These are phyloP conservation scores for Riparia riparia DNA, from an alignment of 2,113 vertebrate genomes.

Conservation along the genomic window DNA sequence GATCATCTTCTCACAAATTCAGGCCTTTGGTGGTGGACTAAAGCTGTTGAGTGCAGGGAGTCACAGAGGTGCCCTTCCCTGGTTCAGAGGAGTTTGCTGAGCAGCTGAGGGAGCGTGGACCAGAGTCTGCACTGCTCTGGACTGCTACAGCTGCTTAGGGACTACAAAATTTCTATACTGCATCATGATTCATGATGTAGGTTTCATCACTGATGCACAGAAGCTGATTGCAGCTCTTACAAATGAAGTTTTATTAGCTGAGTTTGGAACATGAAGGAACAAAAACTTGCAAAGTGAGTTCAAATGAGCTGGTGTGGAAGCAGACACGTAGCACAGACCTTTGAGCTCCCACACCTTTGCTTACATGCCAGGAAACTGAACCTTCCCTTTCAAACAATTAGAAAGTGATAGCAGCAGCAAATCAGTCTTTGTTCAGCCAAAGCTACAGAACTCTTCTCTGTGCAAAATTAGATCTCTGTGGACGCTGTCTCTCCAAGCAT, in stretches of 20 bases:
- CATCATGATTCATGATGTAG: too few relatives aligned
- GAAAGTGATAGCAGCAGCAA: not conserved
- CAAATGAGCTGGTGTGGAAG: not conserved
- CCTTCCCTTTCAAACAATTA: not conserved
- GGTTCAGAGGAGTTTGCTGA: not conserved
- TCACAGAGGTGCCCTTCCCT: not conserved
- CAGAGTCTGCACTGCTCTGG: not conserved
- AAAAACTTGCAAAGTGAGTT: not conserved
- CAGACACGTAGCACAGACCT: not conserved
- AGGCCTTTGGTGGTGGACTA: not conserved
- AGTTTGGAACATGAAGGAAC: not conserved
- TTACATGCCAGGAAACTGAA: not conserved
- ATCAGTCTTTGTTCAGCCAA: not conserved
- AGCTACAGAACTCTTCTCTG: not conserved
- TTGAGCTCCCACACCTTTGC: not conserved
- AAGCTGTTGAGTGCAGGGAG: not conserved
- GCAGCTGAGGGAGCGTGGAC: fast-evolving
- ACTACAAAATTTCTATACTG: fast-evolving
- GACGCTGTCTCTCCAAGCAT: not conserved
- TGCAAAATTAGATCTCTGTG: not conserved
- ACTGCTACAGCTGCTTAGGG: not conserved
- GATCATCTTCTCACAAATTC: not conserved
- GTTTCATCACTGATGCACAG: not conserved
- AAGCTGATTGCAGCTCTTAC: not conserved
- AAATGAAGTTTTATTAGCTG: not conserved